Evolutionary conservation across 2,113 vertebrate species (phyloP).

Genomic region (Albula goreensis): DNA sequence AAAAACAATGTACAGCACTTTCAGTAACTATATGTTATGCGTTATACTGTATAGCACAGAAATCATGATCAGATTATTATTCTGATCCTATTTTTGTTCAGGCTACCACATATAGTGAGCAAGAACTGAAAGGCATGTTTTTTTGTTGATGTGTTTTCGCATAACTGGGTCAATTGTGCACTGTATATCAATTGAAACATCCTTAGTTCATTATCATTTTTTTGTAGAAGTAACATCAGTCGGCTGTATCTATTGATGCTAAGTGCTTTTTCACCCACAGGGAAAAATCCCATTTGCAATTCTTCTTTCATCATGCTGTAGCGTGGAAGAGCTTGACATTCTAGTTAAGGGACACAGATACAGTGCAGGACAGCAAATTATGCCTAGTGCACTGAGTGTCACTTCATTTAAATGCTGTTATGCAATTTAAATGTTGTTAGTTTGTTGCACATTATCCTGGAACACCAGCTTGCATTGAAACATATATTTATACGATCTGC

Average conservation of each 20-base stretch:
- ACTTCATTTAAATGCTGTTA: neutral
- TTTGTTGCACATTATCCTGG: neutral
- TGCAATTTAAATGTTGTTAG: neutral
- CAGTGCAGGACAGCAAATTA: neutral
- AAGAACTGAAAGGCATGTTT: neutral
- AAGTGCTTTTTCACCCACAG: conserved; percentile 66
- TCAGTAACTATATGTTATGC: neutral
- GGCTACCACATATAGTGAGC: neutral
- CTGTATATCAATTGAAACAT: neutral
- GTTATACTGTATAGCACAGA: neutral
- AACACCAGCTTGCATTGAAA: neutral
- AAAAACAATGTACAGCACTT: neutral
- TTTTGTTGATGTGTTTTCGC: neutral
- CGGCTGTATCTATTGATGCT: conserved; percentile 43
- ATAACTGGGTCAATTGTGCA: neutral
- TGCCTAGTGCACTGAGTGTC: neutral
- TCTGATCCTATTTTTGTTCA: neutral
- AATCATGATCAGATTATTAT: neutral
- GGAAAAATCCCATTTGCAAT: conserved; percentile 12
- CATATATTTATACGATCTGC: neutral
- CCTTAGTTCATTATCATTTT: neutral
- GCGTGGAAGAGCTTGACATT: neutral
- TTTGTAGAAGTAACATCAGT: conserved; percentile 47
- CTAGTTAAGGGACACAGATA: neutral
- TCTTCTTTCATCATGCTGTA: conserved; percentile 2